phyloP scores from a whole-genome alignment of 1,140 invertebrate genomes.

The Megathymus violae region DNA sequence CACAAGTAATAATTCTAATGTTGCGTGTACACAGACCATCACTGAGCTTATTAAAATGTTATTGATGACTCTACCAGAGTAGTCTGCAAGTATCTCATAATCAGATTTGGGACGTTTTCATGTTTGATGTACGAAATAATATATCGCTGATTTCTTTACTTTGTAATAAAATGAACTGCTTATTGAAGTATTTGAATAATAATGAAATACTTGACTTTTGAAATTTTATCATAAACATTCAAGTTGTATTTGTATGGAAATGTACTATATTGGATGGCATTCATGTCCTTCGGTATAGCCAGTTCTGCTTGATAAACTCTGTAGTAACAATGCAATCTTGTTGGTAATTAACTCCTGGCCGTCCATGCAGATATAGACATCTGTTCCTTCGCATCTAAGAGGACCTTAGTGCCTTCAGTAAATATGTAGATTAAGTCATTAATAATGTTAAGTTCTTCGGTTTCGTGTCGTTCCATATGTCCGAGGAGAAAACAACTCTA shows the following conservation, averaged over 20 bases:
- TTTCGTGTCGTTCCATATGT: too few species aligned
- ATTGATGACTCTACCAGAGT: conserved; percentile 54
- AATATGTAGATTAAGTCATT: background rate
- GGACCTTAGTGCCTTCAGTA: background rate
- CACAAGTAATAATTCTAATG: conserved; percentile 39
- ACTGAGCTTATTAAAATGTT: conserved; percentile 63
- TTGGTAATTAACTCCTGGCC: background rate
- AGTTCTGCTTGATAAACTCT: background rate
- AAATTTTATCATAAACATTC: too few species aligned
- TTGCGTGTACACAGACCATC: conserved; percentile 65
- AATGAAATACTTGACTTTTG: conserved; percentile 14
- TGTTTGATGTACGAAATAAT: conserved; percentile 31
- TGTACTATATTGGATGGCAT: background rate
- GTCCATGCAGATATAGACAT: background rate
- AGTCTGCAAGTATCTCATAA: conserved; percentile 48
- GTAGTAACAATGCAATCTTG: background rate
- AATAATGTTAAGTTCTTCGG: background rate
- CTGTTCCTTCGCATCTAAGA: background rate
- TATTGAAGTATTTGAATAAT: conserved; percentile 26
- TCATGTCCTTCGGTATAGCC: background rate
- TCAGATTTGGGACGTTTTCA: conserved; percentile 42
- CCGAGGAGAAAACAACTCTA: too few species aligned
- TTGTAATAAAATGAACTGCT: conserved; percentile 22
- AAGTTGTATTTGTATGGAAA: too few species aligned
- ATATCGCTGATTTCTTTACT: conserved; percentile 21